Conservation (phyloP, 1,140 invertebrate genomes). For the Mamestra configurata region DNA sequence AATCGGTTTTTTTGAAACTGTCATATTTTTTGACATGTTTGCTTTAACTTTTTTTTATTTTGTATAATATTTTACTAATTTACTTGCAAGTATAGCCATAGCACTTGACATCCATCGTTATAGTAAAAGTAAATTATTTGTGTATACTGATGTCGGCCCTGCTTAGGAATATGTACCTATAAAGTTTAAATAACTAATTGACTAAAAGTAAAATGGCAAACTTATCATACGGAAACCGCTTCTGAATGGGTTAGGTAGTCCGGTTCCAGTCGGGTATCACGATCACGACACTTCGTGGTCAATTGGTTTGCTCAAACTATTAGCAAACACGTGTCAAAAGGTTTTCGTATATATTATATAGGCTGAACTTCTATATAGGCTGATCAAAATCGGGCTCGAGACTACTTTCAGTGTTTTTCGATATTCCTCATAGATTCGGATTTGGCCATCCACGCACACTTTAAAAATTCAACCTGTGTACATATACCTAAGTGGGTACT, state of each 20-base stretch:
- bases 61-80: neutral
- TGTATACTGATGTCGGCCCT: neutral
- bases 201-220: neutral
- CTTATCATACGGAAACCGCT: neutral
- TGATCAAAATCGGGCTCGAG: too few relatives aligned
- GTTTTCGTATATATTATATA: neutral
- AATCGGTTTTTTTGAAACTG: slow-evolving; percentile 36
- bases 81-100: too few relatives aligned
- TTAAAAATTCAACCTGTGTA: too few relatives aligned
- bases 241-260: neutral
- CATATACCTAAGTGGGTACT: neutral
- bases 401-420: too few relatives aligned
- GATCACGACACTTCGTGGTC: slow-evolving; percentile 1
- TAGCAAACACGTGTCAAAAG: slow-evolving; percentile 9
- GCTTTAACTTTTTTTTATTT: neutral
- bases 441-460: too few relatives aligned
- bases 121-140: too few relatives aligned
- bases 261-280: neutral
- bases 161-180: neutral
- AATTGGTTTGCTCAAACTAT: slow-evolving; percentile 10
- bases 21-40: neutral
- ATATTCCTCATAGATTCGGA: too few relatives aligned
- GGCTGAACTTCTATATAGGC: too few relatives aligned
- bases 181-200: neutral
- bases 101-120: too few relatives aligned